phyloP scores from a whole-genome alignment of 2,888 invertebrate genomes.

The Leptura quadrifasciata region DNA sequence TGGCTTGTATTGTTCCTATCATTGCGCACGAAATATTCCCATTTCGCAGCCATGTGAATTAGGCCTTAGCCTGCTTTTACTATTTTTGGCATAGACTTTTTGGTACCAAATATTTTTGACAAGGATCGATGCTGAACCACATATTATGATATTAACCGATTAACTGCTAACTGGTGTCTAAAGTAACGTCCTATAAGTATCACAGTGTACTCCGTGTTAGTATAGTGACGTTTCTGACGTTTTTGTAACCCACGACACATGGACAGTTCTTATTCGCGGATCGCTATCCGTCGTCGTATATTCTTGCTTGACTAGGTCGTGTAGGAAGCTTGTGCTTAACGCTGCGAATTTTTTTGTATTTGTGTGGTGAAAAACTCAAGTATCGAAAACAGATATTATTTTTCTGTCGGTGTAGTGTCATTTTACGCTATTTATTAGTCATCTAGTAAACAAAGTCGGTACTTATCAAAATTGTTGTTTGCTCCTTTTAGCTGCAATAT shows the following conservation, averaged over 20 bases:
- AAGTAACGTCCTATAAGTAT: neutral
- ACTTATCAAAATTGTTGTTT: conserved; percentile 21
- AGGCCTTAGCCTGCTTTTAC: too few species aligned
- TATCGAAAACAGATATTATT: neutral
- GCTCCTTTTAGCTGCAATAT: neutral
- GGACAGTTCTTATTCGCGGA: conserved; percentile 12
- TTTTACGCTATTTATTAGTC: too few species aligned
- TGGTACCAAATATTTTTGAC: too few species aligned
- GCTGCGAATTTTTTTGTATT: conserved; percentile 4
- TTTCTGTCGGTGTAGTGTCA: neutral
- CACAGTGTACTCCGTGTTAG: too few species aligned
- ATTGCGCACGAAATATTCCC: too few species aligned
- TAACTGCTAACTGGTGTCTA: conserved; percentile 14
- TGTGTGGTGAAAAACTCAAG: neutral
- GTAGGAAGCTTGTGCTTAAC: conserved; percentile 3
- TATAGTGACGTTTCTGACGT: conserved; percentile 5
- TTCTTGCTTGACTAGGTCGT: conserved; percentile 42
- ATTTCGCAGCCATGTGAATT: too few species aligned
- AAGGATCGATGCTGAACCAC: too few species aligned
- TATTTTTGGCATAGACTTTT: too few species aligned
- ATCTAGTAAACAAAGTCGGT: conserved; percentile 5
- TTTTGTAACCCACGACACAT: neutral
- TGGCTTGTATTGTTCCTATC: too few species aligned
- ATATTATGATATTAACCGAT: too few species aligned
- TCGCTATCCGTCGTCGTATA: conserved; percentile 9